A percentile compares a stretch with the other conserved stretches of the same genome.
phyloP scores from a whole-genome alignment of 1,140 invertebrate species.

The Trachymyrmex septentrionalis region DNA sequence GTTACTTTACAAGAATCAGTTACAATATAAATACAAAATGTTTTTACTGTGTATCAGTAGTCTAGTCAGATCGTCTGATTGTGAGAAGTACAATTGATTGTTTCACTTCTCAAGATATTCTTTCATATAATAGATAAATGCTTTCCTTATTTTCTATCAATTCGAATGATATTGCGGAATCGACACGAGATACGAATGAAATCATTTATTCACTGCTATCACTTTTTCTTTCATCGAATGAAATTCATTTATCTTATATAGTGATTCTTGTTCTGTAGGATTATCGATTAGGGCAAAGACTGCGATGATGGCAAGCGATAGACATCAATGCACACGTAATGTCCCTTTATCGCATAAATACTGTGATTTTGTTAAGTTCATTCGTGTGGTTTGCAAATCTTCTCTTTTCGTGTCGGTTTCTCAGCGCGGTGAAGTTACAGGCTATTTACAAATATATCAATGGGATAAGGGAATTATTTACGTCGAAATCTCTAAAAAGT shows the following conservation, averaged over 20 bases:
- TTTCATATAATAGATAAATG: slow-evolving; percentile 12
- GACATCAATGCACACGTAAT: slow-evolving; percentile 18
- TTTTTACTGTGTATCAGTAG: neutral
- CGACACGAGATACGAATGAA: slow-evolving; percentile 6
- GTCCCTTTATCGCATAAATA: slow-evolving; percentile 11
- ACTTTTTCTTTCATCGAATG: slow-evolving; percentile 2
- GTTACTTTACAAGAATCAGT: too few relatives aligned
- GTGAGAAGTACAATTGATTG: slow-evolving; percentile 19
- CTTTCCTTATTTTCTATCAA: neutral
- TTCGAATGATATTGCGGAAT: slow-evolving; percentile 2
- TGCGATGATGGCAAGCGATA: slow-evolving; percentile 35
- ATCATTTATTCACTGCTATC: slow-evolving; percentile 1
- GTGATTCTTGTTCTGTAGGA: neutral
- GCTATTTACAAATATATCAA: slow-evolving; percentile 48
- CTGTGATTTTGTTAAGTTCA: neutral
- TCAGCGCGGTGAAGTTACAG: neutral
- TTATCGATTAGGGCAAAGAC: neutral
- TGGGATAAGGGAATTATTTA: slow-evolving; percentile 17
- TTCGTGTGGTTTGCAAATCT: slow-evolving; percentile 21
- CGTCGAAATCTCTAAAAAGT: slow-evolving; percentile 17
- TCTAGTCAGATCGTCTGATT: neutral
- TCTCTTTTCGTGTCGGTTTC: neutral
- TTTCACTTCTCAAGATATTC: neutral
- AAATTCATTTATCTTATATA: neutral
- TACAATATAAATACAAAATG: too few relatives aligned